Evolutionary conservation across 2,113 vertebrate genomes (phyloP), one percentile per base, ranked within the genome.

Genomic region (Benitochromis conjunctus): DNA sequence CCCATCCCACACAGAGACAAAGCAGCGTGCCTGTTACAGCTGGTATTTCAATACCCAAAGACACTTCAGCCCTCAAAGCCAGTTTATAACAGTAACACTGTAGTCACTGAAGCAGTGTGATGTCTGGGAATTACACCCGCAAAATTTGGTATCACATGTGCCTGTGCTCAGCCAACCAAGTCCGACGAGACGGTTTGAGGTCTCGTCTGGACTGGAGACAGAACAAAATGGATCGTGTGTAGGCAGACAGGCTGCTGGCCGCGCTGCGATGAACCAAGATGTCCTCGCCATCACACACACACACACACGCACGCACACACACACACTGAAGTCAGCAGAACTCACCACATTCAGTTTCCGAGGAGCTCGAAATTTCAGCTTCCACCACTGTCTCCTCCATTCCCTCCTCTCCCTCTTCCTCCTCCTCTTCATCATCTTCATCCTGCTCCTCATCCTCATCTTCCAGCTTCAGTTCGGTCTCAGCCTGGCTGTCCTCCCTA

Each of bases 301-400:
- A 10, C 24, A 64, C 0, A 16, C 12, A 19, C 26, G 6, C 56
- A 26, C 38, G 26, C 55, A 19, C 16, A 71, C 2, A 86, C 2
- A 9, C 18, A 85, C 14, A 71, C 13, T 18, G 7, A 51, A 19
- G 79, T 48, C 60, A 64, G 5, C 60, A 64, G 5, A 64, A 94
- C 95, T 94, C 93, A 96, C 96, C 96, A 71, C 94, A 95, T 69
- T 96, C 96, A 2, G 91, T 94, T 82, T 94, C 95, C 0, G 95
- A 95, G 21, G 95, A 95, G 89, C 95, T 96, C 11, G 89, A 95
- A 64, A 95, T 89, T 2, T 94, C 95, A 1, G 92, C 93, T 16
- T 96, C 95, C 29, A 80, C 90, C 1, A 89, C 88, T 3, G 92
- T 95, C 81, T 95, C 95, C 51, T 93, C 94, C 1, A 85, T 86